Conservation (phyloP, 2,113 vertebrate species). For the Clarias magur region DNA sequence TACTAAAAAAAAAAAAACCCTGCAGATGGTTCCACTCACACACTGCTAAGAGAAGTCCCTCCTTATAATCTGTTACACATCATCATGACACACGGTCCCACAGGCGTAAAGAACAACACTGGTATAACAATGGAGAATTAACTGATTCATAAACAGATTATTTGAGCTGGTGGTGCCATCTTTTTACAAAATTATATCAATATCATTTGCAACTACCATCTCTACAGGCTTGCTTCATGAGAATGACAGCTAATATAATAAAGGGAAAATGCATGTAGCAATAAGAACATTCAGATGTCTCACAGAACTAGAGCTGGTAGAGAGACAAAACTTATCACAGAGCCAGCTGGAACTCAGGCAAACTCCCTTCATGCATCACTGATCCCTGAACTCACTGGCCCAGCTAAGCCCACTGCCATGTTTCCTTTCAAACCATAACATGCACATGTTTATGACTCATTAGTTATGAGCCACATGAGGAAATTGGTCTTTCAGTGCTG, state of each 20-base stretch:
- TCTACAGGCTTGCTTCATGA: neutral
- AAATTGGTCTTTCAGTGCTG: neutral
- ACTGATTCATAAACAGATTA: constrained; percentile 17
- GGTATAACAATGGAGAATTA: constrained; percentile 28
- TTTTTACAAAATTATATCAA: neutral
- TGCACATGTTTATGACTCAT: constrained; percentile 22
- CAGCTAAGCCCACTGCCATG: neutral
- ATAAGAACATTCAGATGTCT: neutral
- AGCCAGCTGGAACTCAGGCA: constrained; percentile 34
- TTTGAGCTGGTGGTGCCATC: constrained; percentile 2
- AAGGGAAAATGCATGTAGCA: neutral
- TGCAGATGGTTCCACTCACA: constrained; percentile 50
- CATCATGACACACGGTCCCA: constrained; percentile 39
- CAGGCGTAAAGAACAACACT: constrained; percentile 41
- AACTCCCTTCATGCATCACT: constrained; percentile 4
- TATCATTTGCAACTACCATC: neutral
- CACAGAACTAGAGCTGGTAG: neutral
- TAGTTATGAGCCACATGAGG: constrained; percentile 18
- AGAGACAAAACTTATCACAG: neutral
- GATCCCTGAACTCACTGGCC: neutral
- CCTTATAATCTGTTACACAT: constrained; percentile 39
- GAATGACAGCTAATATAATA: neutral
- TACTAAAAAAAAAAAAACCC: constrained; percentile 8
- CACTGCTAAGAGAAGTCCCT: constrained; percentile 33
- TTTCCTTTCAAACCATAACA: neutral